These are phyloP conservation scores for Crypturellus tataupa DNA, from an alignment of 2,797 vertebrate genomes.

Conservation along the genomic window DNA sequence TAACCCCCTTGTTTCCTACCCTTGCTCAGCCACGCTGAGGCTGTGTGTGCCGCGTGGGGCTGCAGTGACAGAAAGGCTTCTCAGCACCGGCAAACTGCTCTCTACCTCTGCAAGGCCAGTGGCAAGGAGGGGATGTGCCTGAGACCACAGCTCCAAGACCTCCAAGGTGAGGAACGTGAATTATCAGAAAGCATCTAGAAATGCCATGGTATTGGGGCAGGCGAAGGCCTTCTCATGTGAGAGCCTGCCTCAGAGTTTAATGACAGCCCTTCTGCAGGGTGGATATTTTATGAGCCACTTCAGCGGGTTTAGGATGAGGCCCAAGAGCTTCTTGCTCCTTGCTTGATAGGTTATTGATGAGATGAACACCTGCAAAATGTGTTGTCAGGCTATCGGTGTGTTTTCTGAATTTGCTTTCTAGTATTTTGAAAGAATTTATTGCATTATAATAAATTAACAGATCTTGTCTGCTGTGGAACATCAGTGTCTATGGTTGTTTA, in stretches of 20 bases:
- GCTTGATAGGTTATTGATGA: not conserved
- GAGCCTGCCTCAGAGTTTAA: not conserved
- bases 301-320: not conserved
- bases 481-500: not conserved
- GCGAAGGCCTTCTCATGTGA: not conserved
- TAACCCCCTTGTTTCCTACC: not conserved
- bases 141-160: not conserved
- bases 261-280: not conserved
- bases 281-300: constrained; percentile 11
- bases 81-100: constrained; percentile 38
- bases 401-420: not conserved
- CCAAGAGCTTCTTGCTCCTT: constrained; percentile 38
- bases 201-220: not conserved
- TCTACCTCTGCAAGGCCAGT: constrained; percentile 31
- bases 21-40: constrained; percentile 43
- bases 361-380: not conserved
- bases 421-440: not conserved
- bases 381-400: not conserved
- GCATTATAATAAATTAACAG: not conserved
- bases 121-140: not conserved
- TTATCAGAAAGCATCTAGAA: not conserved
- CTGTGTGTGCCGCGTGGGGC: accelerated
- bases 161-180: not conserved
- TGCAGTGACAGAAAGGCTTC: not conserved
- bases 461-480: not conserved